Percentiles rank a stretch among this genome's conserved stretches.
Evolutionary conservation across 2,888 invertebrate genomes (phyloP).

Genomic region (Leptopilina drosophilae): DNA sequence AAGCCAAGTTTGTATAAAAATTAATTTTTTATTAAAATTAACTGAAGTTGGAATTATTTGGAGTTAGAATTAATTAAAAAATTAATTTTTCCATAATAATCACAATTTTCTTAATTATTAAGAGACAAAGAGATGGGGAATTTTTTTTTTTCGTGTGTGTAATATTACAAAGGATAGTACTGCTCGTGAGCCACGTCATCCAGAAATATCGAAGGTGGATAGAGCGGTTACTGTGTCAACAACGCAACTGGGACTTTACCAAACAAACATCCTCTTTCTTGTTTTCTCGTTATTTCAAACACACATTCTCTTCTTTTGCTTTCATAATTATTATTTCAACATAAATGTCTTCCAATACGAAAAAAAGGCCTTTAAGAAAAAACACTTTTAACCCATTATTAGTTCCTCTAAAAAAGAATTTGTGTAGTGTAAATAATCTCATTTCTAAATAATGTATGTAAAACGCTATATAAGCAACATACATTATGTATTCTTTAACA

Average conservation of each 20-base stretch:
- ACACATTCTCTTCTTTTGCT: constrained; percentile 46
- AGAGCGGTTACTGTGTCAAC: constrained; percentile 66
- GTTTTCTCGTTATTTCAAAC: constrained; percentile 61
- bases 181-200: constrained; percentile 59
- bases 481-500: too few species aligned
- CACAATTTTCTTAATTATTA: constrained; percentile 21
- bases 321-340: constrained; percentile 47
- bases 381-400: constrained; percentile 11
- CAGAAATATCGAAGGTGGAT: constrained; percentile 64
- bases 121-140: neutral
- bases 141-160: constrained; percentile 48
- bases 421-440: neutral
- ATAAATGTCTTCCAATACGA: constrained; percentile 30
- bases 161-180: constrained; percentile 70
- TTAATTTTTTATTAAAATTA: too few species aligned
- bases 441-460: neutral
- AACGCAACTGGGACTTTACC: constrained; percentile 69
- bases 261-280: constrained; percentile 69
- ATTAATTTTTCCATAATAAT: too few species aligned
- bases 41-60: too few species aligned
- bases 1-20: too few species aligned
- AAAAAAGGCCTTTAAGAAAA: constrained; percentile 3
- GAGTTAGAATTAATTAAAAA: too few species aligned
- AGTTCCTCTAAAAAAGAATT: neutral
- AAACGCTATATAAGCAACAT: too few species aligned